These are phyloP conservation scores for Crossocerus cetratus DNA, from an alignment of 2,888 invertebrate genomes.

Conservation along the genomic window DNA sequence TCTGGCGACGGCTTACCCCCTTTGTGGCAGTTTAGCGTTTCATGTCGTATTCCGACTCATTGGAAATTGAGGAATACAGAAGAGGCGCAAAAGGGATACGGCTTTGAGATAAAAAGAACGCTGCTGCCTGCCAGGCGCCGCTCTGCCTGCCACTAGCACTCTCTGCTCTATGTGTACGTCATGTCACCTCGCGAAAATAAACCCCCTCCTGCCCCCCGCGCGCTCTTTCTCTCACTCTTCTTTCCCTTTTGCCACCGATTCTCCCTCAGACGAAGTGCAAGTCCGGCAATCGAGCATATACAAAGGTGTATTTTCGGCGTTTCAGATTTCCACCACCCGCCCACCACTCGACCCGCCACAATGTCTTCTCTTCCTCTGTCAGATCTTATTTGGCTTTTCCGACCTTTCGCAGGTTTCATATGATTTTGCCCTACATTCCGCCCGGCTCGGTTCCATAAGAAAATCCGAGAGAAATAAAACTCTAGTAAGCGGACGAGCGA, in stretches of 20 bases:
- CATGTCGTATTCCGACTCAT: conserved; percentile 77
- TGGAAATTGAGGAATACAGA: conserved; percentile 75
- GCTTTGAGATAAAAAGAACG: conserved; percentile 73
- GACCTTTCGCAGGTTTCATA: no score
- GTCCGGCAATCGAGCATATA: no score
- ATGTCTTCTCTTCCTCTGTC: no score
- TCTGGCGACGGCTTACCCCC: conserved; percentile 59
- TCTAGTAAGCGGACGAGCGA: no score
- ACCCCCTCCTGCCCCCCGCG: conserved; percentile 29
- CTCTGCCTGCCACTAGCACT: conserved; percentile 33
- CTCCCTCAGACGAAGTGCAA: no score
- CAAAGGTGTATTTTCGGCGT: no score
- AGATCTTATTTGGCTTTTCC: no score
- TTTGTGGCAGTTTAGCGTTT: conserved; percentile 76
- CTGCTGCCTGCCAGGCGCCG: conserved; percentile 51
- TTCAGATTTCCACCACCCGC: no score
- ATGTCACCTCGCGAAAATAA: conserved; percentile 52
- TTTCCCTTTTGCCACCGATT: not conserved
- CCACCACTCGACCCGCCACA: no score
- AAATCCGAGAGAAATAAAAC: no score
- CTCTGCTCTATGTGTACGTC: conserved; percentile 9
- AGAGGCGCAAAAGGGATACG: conserved; percentile 70
- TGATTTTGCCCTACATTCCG: no score
- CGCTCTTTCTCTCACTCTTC: not conserved
- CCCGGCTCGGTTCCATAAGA: no score